phyloP scores from a whole-genome alignment of 2,888 invertebrate genomes.

The Corbicula japonica region DNA sequence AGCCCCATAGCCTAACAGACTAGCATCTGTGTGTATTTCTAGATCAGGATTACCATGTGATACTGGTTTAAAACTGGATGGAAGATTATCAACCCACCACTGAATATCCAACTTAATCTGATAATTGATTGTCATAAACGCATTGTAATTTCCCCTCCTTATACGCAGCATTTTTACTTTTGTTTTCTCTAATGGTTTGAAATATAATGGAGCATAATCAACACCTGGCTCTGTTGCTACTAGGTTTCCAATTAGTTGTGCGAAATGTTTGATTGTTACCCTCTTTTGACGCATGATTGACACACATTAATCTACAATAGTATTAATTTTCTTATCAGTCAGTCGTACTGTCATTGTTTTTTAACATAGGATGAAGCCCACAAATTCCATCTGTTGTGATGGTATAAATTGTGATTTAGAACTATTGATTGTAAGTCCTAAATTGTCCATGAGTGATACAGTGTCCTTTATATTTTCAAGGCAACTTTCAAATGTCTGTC shows the following conservation, averaged over 20 bases:
- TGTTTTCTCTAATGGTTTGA: conserved; percentile 39
- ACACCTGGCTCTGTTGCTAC: conserved; percentile 44
- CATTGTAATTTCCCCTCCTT: conserved; percentile 49
- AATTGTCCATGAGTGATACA: conserved; percentile 3
- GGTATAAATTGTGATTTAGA: conserved; percentile 20
- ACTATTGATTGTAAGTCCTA: conserved; percentile 20
- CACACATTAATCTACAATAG: conserved; percentile 17
- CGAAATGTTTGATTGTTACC: conserved; percentile 37
- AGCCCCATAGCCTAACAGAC: conserved; percentile 10
- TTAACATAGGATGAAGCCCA: conserved; percentile 11
- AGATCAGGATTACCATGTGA: background rate
- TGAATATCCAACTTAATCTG: conserved; percentile 17
- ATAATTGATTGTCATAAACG: conserved; percentile 10
- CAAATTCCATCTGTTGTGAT: conserved; percentile 16
- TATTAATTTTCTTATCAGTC: conserved; percentile 16
- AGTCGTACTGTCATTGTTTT: conserved; percentile 26
- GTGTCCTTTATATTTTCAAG: conserved; percentile 12
- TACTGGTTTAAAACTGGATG: conserved; percentile 18
- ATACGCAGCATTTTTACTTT: conserved; percentile 34
- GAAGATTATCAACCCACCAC: conserved; percentile 53
- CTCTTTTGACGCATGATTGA: background rate
- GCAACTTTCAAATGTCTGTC: conserved; percentile 2
- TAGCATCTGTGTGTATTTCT: conserved; percentile 19
- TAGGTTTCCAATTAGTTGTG: conserved; percentile 44
- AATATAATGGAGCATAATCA: conserved; percentile 45